Base-by-base conservation (phyloP, 2,113 vertebrate species). In the Dendropsophus ebraccatus region DNA sequence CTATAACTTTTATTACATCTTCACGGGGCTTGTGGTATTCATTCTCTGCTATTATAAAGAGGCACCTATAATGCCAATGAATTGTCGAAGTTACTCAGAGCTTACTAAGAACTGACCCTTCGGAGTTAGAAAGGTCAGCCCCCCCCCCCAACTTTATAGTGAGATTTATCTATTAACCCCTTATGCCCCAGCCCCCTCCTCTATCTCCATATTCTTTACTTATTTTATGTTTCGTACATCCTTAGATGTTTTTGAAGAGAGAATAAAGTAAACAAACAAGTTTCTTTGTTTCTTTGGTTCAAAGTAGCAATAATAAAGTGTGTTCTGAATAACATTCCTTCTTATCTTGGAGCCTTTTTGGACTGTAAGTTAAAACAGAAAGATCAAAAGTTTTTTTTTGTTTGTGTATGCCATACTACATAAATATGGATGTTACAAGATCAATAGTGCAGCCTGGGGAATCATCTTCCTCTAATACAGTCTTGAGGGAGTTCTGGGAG, bases 271-370 rank as follows among this genome's bases (percentile, higher is more conserved):
- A 74, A 74, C 21, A 17, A 67, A 32, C 62, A 67, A 32, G 11
- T 62, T 13, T 62, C 58, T 62, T 4, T 25, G 25, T 67, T 67
- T 67, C 28, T 67, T 32, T 17, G 13, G 28, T 67, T 67, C 62
- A 67, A 67, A 67, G 62, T 32, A 67, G 32, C 62, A 67, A 32
- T 67, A 67, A 67, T 32, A 67, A 74, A 74, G 17, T 74, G 72
- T 74, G 21, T 49, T 10, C 14, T 74, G 72, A 23, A 74, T 41
- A 74, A 32, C 32, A 32, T 67, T 14, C 32, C 62, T 30, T 32
- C n/a, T 67, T 67, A 67, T 67, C 62, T 67, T 67, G 62, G 28
- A 67, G n/a, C 23, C 58, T 12, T 60, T 60, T 1, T 8, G 21
- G 23, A 9, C 23, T n/a, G 2, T 69, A 69, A 69, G 32, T n/a